Evolutionary conservation across 2,888 invertebrate genomes (phyloP).

Genomic region (Clivina fossor): DNA sequence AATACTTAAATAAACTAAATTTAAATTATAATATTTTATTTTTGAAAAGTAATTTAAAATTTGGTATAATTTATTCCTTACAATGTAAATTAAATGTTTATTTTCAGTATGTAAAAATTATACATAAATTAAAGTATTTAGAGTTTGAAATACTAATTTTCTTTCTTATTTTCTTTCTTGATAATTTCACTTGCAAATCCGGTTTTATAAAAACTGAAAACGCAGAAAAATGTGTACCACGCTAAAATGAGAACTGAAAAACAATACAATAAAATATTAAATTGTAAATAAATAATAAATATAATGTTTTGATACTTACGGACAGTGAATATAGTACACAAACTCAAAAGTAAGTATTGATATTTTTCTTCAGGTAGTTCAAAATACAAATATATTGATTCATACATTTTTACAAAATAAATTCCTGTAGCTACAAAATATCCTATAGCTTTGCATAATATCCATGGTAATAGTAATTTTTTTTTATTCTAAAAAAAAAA

Average conservation of each 20-base stretch:
- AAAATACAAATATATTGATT: neutral
- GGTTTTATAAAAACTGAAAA: constrained; percentile 12
- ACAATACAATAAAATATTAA: neutral
- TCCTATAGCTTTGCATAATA: constrained; percentile 14
- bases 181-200: neutral
- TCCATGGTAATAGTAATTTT: constrained; percentile 18
- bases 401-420: neutral
- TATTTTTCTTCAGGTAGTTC: neutral
- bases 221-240: constrained; percentile 24
- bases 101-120: too few relatives aligned
- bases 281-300: neutral
- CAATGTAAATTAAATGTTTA: too few relatives aligned
- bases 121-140: too few relatives aligned
- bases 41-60: too few relatives aligned
- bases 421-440: constrained; percentile 9
- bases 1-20: too few relatives aligned
- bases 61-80: too few relatives aligned
- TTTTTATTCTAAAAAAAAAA: constrained; percentile 14
- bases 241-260: constrained; percentile 12
- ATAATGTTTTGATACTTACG: constrained; percentile 18
- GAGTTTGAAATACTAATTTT: too few relatives aligned
- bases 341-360: neutral
- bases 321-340: neutral
- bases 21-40: too few relatives aligned
- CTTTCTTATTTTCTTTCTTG: constrained; percentile 3